Percentiles rank a stretch among this genome's conserved stretches.
These are phyloP conservation scores for Nomada lathburiana DNA, from an alignment of 2,888 invertebrate genomes.

Conservation along the genomic window DNA sequence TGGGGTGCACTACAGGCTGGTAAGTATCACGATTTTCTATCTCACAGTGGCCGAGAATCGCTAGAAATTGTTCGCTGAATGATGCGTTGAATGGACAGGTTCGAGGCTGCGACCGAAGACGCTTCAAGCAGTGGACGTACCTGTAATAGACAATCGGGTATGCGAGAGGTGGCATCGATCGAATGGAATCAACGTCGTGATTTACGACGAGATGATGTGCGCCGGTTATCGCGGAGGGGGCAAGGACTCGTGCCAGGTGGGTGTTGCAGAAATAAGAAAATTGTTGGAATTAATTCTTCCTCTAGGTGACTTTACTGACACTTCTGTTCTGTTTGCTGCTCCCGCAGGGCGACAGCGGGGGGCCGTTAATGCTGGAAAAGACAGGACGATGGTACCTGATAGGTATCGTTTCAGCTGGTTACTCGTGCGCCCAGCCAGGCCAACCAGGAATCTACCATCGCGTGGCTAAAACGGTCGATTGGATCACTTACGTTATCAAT, in stretches of 20 bases:
- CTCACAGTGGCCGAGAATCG: background rate
- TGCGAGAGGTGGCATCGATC: slow-evolving; percentile 90
- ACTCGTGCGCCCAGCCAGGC: slow-evolving; percentile 96
- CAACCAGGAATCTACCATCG: slow-evolving; percentile 98
- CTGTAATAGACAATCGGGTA: slow-evolving; percentile 94
- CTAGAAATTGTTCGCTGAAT: background rate
- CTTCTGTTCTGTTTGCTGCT: too few relatives aligned
- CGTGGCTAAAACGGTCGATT: slow-evolving; percentile 96
- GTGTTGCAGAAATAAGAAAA: slow-evolving; percentile 4
- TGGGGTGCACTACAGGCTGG: slow-evolving; percentile 94
- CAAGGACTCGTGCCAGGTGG: slow-evolving; percentile 90
- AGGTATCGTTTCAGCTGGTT: slow-evolving; percentile 96
- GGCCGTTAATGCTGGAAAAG: slow-evolving; percentile 95
- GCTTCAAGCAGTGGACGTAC: slow-evolving; percentile 95
- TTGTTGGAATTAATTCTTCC: too few relatives aligned
- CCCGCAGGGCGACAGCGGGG: slow-evolving; percentile 93
- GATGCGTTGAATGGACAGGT: slow-evolving; percentile 85
- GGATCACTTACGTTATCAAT: slow-evolving; percentile 91
- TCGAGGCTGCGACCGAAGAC: slow-evolving; percentile 95
- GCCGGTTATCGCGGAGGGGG: slow-evolving; percentile 96
- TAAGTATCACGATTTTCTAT: slow-evolving; percentile 69
- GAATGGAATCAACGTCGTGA: slow-evolving; percentile 94
- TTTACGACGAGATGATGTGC: slow-evolving; percentile 98
- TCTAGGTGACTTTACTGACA: background rate
- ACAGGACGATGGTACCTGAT: slow-evolving; percentile 95